phyloP scores from a whole-genome alignment of 2,888 invertebrate species.

The Lithophane socia region DNA sequence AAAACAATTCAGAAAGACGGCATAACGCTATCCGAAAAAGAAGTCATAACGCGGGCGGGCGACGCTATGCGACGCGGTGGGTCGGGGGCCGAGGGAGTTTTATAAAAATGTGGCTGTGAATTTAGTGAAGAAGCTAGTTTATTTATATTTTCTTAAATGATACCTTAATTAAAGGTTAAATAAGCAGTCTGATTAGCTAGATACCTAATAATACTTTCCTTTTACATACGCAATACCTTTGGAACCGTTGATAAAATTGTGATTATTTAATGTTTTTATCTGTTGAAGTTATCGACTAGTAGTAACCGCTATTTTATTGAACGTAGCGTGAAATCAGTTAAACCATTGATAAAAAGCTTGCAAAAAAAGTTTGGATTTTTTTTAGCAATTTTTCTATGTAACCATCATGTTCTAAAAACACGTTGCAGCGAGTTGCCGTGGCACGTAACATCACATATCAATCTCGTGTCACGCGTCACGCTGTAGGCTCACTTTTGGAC shows the following conservation, averaged over 20 bases:
- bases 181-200: not conserved
- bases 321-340: not conserved
- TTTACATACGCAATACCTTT: not conserved
- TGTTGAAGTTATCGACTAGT: not conserved
- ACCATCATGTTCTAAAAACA: conserved; percentile 25
- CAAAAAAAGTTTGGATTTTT: no score
- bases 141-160: not conserved
- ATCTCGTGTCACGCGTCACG: conserved; percentile 44
- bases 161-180: not conserved
- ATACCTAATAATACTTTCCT: not conserved
- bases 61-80: no score
- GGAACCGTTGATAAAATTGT: not conserved
- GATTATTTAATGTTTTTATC: not conserved
- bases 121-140: no score
- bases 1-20: no score
- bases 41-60: no score
- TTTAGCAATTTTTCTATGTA: not conserved
- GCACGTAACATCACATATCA: conserved; percentile 47
- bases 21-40: no score
- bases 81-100: no score
- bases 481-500: conserved; percentile 6
- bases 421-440: conserved; percentile 29
- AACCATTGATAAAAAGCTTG: no score
- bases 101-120: no score
- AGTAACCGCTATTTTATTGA: not conserved